Evolutionary conservation across 2,888 invertebrate genomes (phyloP).

Genomic region (Salpingus planirostris): DNA sequence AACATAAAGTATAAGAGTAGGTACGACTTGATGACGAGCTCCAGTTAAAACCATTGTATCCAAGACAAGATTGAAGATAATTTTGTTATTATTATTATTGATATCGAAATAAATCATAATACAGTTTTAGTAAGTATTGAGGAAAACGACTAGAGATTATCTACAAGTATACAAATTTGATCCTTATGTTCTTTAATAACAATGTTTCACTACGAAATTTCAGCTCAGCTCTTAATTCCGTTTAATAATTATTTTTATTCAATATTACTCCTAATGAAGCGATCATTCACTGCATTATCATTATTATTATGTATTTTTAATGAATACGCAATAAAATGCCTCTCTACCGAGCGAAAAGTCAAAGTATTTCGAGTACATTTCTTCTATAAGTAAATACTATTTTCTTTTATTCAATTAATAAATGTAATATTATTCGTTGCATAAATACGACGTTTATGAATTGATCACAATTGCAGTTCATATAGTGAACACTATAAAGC

Average conservation of each 20-base stretch:
- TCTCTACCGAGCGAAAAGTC: constrained; percentile 25
- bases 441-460: constrained; percentile 33
- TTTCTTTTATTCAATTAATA: constrained; percentile 18
- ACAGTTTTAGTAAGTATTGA: constrained; percentile 9
- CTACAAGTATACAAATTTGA: constrained; percentile 35
- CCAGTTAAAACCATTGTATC: too few relatives aligned
- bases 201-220: constrained; percentile 20
- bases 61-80: too few relatives aligned
- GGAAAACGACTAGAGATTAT: constrained; percentile 26
- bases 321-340: constrained; percentile 19
- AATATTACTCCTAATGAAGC: constrained; percentile 12
- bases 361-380: constrained; percentile 22
- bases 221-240: background rate
- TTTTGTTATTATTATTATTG: too few relatives aligned
- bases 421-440: constrained; percentile 33
- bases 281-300: constrained; percentile 12
- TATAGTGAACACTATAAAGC: constrained; percentile 44
- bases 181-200: constrained; percentile 35
- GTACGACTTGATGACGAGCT: too few relatives aligned
- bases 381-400: too few relatives aligned
- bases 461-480: constrained; percentile 44
- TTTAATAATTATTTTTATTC: constrained; percentile 4
- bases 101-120: too few relatives aligned
- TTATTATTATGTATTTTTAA: too few relatives aligned
- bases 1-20: too few relatives aligned